A percentile compares a stretch with the other conserved stretches of the same genome.
Evolutionary conservation across 2,888 invertebrate species (phyloP).

Genomic region (Idaea straminata): DNA sequence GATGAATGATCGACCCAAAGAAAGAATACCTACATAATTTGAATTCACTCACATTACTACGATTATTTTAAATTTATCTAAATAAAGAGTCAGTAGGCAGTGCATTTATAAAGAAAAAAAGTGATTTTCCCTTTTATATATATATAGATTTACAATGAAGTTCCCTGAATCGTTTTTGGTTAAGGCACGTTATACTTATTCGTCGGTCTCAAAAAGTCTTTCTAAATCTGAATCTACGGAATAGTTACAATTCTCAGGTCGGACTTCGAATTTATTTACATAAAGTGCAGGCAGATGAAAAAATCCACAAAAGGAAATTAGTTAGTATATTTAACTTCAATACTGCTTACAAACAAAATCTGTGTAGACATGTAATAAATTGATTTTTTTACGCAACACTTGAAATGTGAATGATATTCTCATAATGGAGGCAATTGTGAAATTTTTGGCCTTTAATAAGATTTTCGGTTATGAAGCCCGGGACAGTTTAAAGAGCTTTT

Average conservation of each 20-base stretch:
- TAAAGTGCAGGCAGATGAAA: neutral
- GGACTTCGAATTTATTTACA: neutral
- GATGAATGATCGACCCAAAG: neutral
- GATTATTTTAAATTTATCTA: too few relatives aligned
- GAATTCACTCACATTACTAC: too few relatives aligned
- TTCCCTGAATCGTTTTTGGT: neutral
- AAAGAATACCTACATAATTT: neutral
- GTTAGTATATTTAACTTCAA: neutral
- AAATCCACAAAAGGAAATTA: neutral
- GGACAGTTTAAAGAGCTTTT: constrained; percentile 51
- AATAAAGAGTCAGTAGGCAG: too few relatives aligned
- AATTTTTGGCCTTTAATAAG: constrained; percentile 49
- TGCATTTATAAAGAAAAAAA: too few relatives aligned
- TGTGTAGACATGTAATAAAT: constrained; percentile 11
- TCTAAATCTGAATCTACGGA: neutral
- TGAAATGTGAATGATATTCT: constrained; percentile 37
- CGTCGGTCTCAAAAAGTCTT: neutral
- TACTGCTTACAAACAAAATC: neutral
- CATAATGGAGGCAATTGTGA: constrained; percentile 45
- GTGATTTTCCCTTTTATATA: too few relatives aligned
- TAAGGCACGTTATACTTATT: neutral
- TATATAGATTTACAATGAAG: too few relatives aligned
- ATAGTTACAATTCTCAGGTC: neutral
- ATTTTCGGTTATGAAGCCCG: constrained; percentile 49
- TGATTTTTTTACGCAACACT: constrained; percentile 32